Evolutionary conservation across 1,140 invertebrate genomes (phyloP).

Genomic region (Drosophila rufa): DNA sequence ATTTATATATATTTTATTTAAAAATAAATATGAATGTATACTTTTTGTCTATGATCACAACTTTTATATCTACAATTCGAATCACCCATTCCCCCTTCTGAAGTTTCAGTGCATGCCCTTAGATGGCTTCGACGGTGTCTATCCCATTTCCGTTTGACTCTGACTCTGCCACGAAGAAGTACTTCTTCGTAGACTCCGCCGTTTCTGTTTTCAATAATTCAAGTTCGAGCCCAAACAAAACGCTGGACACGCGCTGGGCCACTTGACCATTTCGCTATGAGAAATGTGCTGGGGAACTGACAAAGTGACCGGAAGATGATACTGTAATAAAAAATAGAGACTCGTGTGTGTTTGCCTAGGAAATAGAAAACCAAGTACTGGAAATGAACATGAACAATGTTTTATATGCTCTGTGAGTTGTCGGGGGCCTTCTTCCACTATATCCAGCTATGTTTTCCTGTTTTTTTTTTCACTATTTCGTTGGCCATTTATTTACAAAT

Average conservation of each 20-base stretch:
- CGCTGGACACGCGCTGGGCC: slow-evolving; percentile 60
- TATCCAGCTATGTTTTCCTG: slow-evolving; percentile 11
- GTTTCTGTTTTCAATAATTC: slow-evolving; percentile 58
- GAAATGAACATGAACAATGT: slow-evolving; percentile 67
- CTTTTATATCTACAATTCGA: slow-evolving; percentile 7
- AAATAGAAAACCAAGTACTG: slow-evolving; percentile 53
- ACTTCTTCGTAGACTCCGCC: slow-evolving; percentile 16
- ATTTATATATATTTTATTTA: too few species aligned
- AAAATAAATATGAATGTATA: not conserved
- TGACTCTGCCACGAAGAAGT: slow-evolving; percentile 1
- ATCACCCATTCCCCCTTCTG: not conserved
- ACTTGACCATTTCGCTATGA: slow-evolving; percentile 71
- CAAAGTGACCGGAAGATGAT: slow-evolving; percentile 84
- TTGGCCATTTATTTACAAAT: slow-evolving; percentile 78
- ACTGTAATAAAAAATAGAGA: slow-evolving; percentile 74
- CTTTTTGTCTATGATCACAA: not conserved
- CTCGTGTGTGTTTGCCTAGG: slow-evolving; percentile 65
- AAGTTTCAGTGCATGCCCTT: slow-evolving; percentile 13
- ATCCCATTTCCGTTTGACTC: slow-evolving; percentile 61
- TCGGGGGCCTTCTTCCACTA: slow-evolving; percentile 43
- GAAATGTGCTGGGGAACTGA: slow-evolving; percentile 80
- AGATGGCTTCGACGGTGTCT: slow-evolving; percentile 61
- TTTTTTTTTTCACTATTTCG: slow-evolving; percentile 37
- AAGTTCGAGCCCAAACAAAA: slow-evolving; percentile 42
- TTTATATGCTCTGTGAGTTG: slow-evolving; percentile 71